Conservation (phyloP, 2,888 invertebrate genomes). For the Dolichomitus sp. region DNA sequence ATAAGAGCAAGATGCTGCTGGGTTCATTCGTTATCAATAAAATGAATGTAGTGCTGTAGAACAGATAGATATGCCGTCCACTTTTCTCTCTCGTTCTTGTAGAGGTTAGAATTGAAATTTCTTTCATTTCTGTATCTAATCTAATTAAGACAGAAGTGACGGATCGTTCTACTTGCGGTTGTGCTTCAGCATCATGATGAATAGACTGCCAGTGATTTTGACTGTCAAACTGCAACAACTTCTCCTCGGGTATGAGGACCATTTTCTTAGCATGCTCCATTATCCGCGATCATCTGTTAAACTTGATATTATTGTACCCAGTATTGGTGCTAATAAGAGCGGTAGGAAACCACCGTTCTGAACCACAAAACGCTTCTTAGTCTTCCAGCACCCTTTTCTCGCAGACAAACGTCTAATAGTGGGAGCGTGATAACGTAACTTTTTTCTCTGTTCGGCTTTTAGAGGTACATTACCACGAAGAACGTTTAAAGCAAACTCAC, state of each 20-base stretch:
- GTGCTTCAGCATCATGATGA: not conserved
- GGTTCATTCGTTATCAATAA: too few species aligned
- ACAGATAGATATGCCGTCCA: conserved; percentile 53
- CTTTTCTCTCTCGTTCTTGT: conserved; percentile 54
- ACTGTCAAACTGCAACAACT: not conserved
- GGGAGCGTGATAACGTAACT: conserved; percentile 15
- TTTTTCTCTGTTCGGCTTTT: conserved; percentile 1
- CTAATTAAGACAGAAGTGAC: conserved; percentile 27
- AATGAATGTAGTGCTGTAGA: conserved; percentile 45
- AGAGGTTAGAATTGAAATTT: conserved; percentile 47
- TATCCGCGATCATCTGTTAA: not conserved
- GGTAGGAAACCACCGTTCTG: not conserved
- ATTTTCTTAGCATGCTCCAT: conserved; percentile 58
- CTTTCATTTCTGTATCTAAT: conserved; percentile 53
- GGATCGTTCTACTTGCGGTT: not conserved
- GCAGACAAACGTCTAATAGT: conserved; percentile 16
- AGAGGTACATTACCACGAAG: not conserved
- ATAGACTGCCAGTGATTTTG: conserved; percentile 2
- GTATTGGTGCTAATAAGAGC: not conserved
- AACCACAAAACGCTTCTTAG: conserved; percentile 7
- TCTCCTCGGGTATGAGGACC: conserved; percentile 42
- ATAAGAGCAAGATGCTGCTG: too few species aligned
- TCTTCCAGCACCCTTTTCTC: conserved; percentile 18
- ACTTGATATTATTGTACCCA: conserved; percentile 23
- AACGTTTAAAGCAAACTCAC: not conserved